These are phyloP conservation scores for Cynodonichthys magdalenae DNA, from an alignment of 2,797 vertebrate species.

Conservation along the genomic window DNA sequence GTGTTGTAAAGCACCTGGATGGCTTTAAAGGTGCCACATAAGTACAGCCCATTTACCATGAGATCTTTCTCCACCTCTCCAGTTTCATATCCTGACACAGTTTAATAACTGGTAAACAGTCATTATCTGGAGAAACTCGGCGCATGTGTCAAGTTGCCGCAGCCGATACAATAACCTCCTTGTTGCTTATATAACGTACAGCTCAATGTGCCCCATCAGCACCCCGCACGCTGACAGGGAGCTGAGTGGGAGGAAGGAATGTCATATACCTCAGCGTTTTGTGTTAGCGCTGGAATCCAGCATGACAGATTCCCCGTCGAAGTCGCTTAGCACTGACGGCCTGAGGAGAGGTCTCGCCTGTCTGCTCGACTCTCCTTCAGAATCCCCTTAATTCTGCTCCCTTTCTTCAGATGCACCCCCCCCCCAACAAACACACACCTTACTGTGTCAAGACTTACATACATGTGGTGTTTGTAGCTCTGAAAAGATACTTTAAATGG, in stretches of 20 bases:
- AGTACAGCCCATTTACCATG: not conserved
- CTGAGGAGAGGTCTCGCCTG: conserved; percentile 67
- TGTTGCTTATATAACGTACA: conserved; percentile 49
- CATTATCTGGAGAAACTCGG: conserved; percentile 29
- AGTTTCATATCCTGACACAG: conserved; percentile 45
- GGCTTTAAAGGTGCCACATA: no score
- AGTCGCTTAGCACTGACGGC: conserved; percentile 64
- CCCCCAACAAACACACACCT: not conserved
- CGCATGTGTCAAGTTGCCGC: conserved; percentile 56
- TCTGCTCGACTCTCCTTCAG: conserved; percentile 63
- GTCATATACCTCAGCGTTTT: conserved; percentile 62
- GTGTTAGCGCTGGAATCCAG: conserved; percentile 61
- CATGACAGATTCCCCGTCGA: conserved; percentile 67
- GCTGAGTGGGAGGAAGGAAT: conserved; percentile 61
- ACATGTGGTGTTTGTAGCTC: conserved; percentile 41
- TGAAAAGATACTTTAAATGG: conserved; percentile 30
- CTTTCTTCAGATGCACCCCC: conserved; percentile 67
- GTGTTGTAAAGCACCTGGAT: no score
- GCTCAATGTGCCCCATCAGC: conserved; percentile 30
- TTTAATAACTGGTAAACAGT: conserved; percentile 44
- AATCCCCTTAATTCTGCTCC: conserved; percentile 75
- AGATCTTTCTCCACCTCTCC: conserved; percentile 20
- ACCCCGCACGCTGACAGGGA: conserved; percentile 37
- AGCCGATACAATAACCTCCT: conserved; percentile 48
- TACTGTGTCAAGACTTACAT: conserved; percentile 58